Evolutionary conservation across 1,140 invertebrate species (phyloP).

Genomic region (Mamestra configurata): DNA sequence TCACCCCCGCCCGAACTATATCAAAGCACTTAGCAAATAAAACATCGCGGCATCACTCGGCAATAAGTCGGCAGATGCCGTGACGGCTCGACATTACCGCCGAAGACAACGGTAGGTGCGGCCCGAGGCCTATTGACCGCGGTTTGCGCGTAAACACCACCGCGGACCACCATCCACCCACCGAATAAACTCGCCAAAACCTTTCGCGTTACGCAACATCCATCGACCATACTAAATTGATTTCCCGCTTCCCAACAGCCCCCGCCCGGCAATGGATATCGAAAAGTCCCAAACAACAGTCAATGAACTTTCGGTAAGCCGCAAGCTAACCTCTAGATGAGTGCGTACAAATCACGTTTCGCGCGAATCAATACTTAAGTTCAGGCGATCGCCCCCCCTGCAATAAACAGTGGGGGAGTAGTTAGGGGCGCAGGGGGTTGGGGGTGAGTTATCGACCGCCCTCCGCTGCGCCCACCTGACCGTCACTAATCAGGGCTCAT

Average conservation of each 20-base stretch:
- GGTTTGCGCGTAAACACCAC: constrained; percentile 79
- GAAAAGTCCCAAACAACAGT: constrained; percentile 54
- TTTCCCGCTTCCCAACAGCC: too few relatives aligned
- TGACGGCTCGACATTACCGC: constrained; percentile 76
- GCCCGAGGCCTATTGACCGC: constrained; percentile 81
- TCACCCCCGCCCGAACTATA: constrained; percentile 63
- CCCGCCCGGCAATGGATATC: constrained; percentile 59
- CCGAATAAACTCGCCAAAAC: constrained; percentile 26
- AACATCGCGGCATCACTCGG: constrained; percentile 64
- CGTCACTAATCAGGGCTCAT: constrained; percentile 86
- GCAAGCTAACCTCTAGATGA: constrained; percentile 80
- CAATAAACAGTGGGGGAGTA: constrained; percentile 78
- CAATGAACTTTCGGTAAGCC: constrained; percentile 58
- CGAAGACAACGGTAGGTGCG: constrained; percentile 82
- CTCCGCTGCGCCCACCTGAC: constrained; percentile 79
- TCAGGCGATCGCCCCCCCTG: constrained; percentile 84
- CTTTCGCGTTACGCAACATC: constrained; percentile 16
- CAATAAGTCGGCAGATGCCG: constrained; percentile 81
- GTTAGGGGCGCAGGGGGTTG: constrained; percentile 68
- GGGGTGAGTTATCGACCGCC: constrained; percentile 75
- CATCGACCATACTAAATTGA: constrained; percentile 37
- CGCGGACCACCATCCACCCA: constrained; percentile 55
- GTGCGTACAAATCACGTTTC: constrained; percentile 88
- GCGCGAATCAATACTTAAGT: constrained; percentile 88
- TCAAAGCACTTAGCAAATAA: constrained; percentile 80